Conservation (phyloP, 2,113 vertebrate species). For the Phasianus colchicus region DNA sequence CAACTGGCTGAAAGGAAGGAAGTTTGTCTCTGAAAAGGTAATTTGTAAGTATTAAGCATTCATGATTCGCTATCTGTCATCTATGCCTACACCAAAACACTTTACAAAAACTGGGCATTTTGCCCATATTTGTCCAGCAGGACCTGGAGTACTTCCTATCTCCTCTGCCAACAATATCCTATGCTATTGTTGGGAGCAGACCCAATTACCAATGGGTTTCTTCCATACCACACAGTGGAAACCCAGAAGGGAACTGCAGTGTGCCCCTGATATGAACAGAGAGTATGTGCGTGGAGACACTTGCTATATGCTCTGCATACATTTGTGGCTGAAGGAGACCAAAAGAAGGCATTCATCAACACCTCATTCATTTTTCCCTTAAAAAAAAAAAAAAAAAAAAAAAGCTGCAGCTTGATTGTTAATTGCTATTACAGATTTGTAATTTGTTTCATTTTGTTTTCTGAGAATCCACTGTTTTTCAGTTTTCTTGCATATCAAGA, state of each 20-base stretch:
- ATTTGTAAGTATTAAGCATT: slow-evolving; percentile 35
- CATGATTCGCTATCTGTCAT: slow-evolving; percentile 39
- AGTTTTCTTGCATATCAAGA: not conserved
- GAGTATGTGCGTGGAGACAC: not conserved
- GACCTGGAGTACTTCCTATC: not conserved
- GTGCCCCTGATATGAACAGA: not conserved
- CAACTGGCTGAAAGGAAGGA: slow-evolving; percentile 52
- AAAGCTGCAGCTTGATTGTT: not conserved
- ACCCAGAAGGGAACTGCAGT: not conserved
- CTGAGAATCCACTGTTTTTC: not conserved
- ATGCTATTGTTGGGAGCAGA: not conserved
- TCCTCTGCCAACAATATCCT: not conserved
- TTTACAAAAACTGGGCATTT: not conserved
- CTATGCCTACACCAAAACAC: slow-evolving; percentile 27
- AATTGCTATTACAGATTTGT: not conserved
- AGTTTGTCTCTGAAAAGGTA: slow-evolving; percentile 59
- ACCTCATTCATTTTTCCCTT: not conserved
- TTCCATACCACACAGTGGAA: not conserved
- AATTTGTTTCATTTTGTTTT: not conserved
- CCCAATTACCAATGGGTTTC: not conserved
- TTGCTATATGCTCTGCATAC: not conserved
- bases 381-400: not conserved
- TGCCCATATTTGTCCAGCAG: not conserved
- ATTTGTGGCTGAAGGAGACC: not conserved
- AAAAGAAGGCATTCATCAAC: not conserved